A percentile compares a stretch with the other conserved stretches of the same genome.
Conservation (phyloP, 2,888 invertebrate species). For the Tanypteryx hageni region DNA sequence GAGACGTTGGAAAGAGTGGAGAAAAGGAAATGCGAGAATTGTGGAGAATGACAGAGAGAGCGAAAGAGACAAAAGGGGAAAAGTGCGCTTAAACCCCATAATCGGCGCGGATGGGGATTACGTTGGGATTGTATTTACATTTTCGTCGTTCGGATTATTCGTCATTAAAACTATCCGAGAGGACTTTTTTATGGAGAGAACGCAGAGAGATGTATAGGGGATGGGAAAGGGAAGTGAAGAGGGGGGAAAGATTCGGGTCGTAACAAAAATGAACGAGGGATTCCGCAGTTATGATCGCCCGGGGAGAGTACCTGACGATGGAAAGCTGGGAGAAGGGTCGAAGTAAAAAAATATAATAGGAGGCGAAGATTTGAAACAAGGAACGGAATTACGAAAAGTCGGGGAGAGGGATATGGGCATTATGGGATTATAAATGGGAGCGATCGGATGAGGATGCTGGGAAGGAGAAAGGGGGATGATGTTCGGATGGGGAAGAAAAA, state of each 20-base stretch:
- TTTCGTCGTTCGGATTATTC: not conserved
- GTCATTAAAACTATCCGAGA: conserved; percentile 37
- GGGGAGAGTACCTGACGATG: conserved; percentile 48
- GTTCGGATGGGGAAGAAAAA: not conserved
- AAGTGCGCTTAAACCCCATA: not conserved
- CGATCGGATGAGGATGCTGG: not conserved
- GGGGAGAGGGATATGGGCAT: not conserved
- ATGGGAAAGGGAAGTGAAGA: no score
- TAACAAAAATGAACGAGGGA: conserved; percentile 20
- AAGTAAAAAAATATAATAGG: conserved; percentile 20
- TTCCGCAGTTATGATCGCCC: conserved; percentile 46
- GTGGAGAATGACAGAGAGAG: not conserved
- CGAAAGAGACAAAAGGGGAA: not conserved
- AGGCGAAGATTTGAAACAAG: conserved; percentile 56
- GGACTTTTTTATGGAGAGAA: not conserved
- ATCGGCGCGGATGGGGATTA: not conserved
- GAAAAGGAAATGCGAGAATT: not conserved
- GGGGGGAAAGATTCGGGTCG: not conserved
- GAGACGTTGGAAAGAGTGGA: not conserved
- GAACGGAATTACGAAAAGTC: conserved; percentile 25
- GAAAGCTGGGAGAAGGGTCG: not conserved
- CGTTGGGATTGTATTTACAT: conserved; percentile 5
- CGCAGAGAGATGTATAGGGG: not conserved
- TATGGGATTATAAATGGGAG: conserved; percentile 35
- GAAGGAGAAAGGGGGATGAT: not conserved